Evolutionary conservation across 2,797 vertebrate genomes (phyloP), one percentile per base, ranked within the genome.

Genomic region (Emydoidea blandingii): DNA sequence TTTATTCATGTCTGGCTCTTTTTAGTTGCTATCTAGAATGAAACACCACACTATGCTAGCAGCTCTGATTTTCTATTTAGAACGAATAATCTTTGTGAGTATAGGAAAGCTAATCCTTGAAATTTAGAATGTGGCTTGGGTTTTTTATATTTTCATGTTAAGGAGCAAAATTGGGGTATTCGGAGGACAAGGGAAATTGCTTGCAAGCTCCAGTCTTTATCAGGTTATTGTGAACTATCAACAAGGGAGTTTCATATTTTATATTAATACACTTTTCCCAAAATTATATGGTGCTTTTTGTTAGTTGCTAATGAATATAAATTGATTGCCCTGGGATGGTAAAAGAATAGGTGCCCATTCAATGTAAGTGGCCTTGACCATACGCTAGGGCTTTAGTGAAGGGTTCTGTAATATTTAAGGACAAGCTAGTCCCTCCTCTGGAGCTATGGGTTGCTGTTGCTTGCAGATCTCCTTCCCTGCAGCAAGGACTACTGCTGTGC

Each of bases 1-100:
- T 89, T 27, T 84, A 84, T 94, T 94, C 79, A 54, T 53, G 53
- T 53, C 82, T 57, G 78, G 54, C 74, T 56, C 68, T 86, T 93
- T 96, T 88, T 74, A 47, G 81, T 81, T 93, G 47, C 21, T 78
- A 2, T 91, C 90, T 54, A 92, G 76, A 86, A n/a, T 83, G 50
- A 54, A 59, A 85, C n/a, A 34, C 34, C 14, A 3, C 21, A 37
- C 0, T 9, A 9, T 79, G 84, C 91, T 84, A 57, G 56, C 29
- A 52, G 65, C 79, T 89, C 47, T 29, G 76, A 4, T 11, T 84
- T 59, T 85, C 83, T 85, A 31, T 25, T 85, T 54, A 85, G 54
- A 85, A 52, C 81, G 1, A 47, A 1, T 53, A 27, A 90, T 83
- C 88, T 74, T 41, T n/a, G 37, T 76, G 37, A 79, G 18, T 85